These are phyloP conservation scores for Thoracochromis brauschi DNA, from an alignment of 2,113 vertebrate species.

Conservation along the genomic window DNA sequence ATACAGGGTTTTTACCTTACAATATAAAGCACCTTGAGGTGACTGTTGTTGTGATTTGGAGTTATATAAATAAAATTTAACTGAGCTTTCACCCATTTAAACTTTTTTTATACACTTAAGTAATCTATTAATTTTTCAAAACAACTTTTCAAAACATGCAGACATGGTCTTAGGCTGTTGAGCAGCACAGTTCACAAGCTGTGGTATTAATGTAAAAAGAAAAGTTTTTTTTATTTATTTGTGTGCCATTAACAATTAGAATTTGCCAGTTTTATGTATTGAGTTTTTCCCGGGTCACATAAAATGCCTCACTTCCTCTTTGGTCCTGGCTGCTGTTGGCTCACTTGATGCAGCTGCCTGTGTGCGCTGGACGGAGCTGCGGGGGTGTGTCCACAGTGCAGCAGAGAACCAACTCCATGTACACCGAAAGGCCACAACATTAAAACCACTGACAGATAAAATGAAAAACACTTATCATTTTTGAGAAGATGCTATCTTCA, in stretches of 20 bases:
- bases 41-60: neutral
- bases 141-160: neutral
- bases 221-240: neutral
- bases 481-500: neutral
- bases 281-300: neutral
- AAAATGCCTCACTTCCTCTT: constrained; percentile 22
- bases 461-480: neutral
- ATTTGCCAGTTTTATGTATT: neutral
- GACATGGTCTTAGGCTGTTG: neutral
- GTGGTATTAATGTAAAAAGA: neutral
- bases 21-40: neutral
- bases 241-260: neutral
- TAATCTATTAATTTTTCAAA: neutral
- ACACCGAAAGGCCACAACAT: neutral
- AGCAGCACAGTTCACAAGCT: neutral
- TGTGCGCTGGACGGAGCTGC: neutral
- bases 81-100: neutral
- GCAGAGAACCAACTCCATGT: neutral
- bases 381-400: constrained; percentile 51
- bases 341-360: neutral
- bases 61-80: neutral
- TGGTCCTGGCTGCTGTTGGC: neutral
- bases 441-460: neutral
- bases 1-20: neutral
- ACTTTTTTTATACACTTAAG: neutral